Evolutionary conservation across 2,113 vertebrate species (phyloP), one percentile per base, ranked within the genome.

Genomic region (Corvus moneduloides): DNA sequence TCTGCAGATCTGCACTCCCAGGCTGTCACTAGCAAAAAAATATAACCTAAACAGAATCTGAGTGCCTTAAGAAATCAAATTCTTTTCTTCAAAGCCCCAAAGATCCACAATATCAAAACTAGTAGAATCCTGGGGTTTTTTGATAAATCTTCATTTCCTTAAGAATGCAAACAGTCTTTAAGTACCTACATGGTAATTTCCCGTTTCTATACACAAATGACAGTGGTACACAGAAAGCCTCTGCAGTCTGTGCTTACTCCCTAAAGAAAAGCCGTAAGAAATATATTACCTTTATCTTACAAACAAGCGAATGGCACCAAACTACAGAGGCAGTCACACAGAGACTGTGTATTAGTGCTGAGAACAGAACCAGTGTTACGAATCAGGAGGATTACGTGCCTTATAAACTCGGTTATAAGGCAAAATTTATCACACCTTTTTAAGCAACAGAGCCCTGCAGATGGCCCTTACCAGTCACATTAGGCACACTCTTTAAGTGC

Each of bases 401-500:
- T 84, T 59, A 71, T 35, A 46, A 88, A 33, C 59, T 86, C 35
- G 37, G 43, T 41, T 55, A 46, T 6, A 87, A 75, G 80, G 63
- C 69, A 95, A 59, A 75, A 67, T 61, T 44, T 46, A 72, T 55
- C 69, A 82, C 79, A 78, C 61, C 86, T 94, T 54, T 52, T 91
- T 84, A 89, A 89, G 94, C 89, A 74, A 61, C 73, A 91, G 89
- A 93, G 79, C 78, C 85, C 84, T 88, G 79, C 79, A 58, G 58
- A 64, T n/a, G 67, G 84, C 73, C 81, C 98, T 98, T 97, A 98
- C 98, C 98, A 69, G 94, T 97, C 39, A 95, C 68, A 73, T 96
- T 97, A 83, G 98, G 95, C 92, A 98, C 82, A 48, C 83, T 97
- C 94, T 98, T 98, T 94, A 98, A 96, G 91, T 98, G 98, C 79